These are phyloP conservation scores for Phaethornis superciliosus DNA, from an alignment of 2,113 vertebrate species.

Conservation along the genomic window DNA sequence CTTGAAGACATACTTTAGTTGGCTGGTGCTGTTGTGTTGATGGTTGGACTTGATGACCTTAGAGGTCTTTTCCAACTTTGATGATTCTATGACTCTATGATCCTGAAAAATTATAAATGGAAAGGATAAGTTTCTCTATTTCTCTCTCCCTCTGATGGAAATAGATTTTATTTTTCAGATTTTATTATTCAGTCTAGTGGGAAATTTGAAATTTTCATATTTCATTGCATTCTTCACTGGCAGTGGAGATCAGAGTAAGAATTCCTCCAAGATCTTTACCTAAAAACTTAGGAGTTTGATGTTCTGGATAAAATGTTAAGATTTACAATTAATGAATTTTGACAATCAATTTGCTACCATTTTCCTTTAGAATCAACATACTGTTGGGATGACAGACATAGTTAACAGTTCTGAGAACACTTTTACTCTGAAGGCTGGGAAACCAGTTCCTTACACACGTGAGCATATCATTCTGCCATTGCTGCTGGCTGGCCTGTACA, in stretches of 20 bases:
- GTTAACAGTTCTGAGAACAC: neutral
- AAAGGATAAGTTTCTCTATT: neutral
- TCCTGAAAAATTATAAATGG: no score
- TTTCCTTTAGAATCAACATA: neutral
- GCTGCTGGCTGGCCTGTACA: neutral
- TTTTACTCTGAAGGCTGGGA: neutral
- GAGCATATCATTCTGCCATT: neutral
- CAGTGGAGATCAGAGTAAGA: neutral
- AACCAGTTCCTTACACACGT: neutral
- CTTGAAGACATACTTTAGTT: no score
- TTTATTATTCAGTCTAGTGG: neutral
- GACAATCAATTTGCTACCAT: neutral
- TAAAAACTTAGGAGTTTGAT: neutral
- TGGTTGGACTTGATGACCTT: no score
- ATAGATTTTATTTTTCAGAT: neutral
- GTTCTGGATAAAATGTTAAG: neutral
- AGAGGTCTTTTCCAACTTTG: no score
- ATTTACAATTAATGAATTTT: neutral
- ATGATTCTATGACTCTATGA: no score
- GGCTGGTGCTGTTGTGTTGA: no score
- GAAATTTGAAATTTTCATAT: neutral
- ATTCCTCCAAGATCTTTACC: no score
- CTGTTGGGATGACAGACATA: neutral
- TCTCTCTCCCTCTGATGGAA: neutral
- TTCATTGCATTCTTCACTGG: neutral